These are phyloP conservation scores for Thereva nobilitata DNA, from an alignment of 2,888 invertebrate genomes.

Conservation along the genomic window DNA sequence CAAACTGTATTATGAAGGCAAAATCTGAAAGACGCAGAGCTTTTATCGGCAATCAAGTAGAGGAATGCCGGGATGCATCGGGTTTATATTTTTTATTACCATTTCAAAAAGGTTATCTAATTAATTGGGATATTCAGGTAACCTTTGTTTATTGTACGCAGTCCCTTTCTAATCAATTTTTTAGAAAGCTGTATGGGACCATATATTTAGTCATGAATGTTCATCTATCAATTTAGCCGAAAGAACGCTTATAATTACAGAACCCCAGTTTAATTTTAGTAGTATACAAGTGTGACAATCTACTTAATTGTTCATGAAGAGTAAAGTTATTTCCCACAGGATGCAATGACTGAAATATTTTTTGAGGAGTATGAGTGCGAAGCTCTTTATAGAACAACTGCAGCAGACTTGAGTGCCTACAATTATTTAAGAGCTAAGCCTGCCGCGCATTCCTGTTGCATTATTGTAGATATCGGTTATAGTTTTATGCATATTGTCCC, in stretches of 20 bases:
- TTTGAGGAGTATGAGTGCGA: conserved; percentile 97
- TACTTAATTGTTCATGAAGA: no score
- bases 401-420: conserved; percentile 74
- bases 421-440: conserved; percentile 63
- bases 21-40: conserved; percentile 93
- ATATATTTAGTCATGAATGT: conserved; percentile 85
- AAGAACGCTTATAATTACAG: conserved; percentile 84
- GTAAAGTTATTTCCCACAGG: conserved; percentile 88
- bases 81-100: conserved; percentile 92
- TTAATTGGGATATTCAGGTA: conserved; percentile 87
- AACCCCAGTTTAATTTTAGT: conserved; percentile 91
- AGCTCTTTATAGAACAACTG: conserved; percentile 77
- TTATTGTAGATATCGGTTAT: conserved; percentile 93
- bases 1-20: conserved; percentile 97
- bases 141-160: neutral
- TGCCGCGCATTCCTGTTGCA: conserved; percentile 67
- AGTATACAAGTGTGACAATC: conserved; percentile 68
- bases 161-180: conserved; percentile 30
- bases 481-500: conserved; percentile 95
- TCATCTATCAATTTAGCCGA: conserved; percentile 77
- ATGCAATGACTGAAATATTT: conserved; percentile 92
- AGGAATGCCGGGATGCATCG: conserved; percentile 94
- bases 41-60: conserved; percentile 92
- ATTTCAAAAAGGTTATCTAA: conserved; percentile 91
- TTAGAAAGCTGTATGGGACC: conserved; percentile 94